Evolutionary conservation across 2,888 invertebrate species (phyloP).

Genomic region (Parnassius mnemosyne): DNA sequence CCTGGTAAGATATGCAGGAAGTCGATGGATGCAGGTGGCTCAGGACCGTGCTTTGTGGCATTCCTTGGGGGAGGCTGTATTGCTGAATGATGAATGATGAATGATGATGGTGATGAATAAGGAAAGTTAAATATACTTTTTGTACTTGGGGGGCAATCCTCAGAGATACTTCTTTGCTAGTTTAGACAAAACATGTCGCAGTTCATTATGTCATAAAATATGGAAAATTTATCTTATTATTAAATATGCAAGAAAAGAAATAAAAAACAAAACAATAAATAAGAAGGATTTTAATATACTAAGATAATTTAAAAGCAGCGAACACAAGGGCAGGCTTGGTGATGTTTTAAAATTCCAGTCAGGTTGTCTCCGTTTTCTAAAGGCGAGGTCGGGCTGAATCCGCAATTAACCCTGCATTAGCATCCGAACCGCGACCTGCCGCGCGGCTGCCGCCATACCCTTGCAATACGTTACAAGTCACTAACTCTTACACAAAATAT

Average conservation of each 20-base stretch:
- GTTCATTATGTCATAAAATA: too few species aligned
- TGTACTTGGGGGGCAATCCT: too few species aligned
- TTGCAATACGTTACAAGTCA: constrained; percentile 1
- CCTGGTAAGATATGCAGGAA: too few species aligned
- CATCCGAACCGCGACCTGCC: constrained; percentile 56
- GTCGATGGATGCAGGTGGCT: too few species aligned
- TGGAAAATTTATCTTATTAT: too few species aligned
- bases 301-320: constrained; percentile 10
- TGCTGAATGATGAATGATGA: too few species aligned
- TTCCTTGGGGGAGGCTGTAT: too few species aligned
- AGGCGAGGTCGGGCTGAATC: constrained; percentile 61
- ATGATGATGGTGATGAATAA: too few species aligned
- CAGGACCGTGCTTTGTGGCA: too few species aligned
- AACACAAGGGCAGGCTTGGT: constrained; percentile 28
- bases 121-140: too few species aligned
- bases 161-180: too few species aligned
- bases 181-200: too few species aligned
- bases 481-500: not conserved
- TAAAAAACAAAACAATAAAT: not conserved
- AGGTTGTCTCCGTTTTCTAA: constrained; percentile 56
- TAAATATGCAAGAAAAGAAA: not conserved
- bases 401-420: constrained; percentile 68
- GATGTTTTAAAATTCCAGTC: constrained; percentile 56
- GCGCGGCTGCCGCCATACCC: constrained; percentile 34
- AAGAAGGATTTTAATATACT: constrained; percentile 4